Base-by-base conservation (phyloP, 2,797 vertebrate species). In the Pachyuromys duprasi region DNA sequence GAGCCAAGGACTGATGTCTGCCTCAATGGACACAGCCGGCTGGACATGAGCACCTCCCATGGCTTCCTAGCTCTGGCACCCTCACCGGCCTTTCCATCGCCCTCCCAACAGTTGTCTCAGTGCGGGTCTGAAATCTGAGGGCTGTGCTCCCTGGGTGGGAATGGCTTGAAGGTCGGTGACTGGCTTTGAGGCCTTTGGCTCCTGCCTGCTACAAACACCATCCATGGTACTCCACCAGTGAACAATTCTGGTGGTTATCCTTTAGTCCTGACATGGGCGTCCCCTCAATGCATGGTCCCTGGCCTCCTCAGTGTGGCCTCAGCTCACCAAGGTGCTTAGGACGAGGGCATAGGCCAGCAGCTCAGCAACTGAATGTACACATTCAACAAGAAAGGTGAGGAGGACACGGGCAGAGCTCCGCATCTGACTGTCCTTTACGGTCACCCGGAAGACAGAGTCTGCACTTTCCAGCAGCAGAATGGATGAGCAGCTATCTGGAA, bases 381-480 rank as follows among this genome's bases (percentile, higher is more conserved):
- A 18, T 24, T 5, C 39, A 76, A 60, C 31, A 18, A 1, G 5
- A 22, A 81, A 53, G 39, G 31, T 36, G 22, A 24, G 9, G 22
- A 24, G 9, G 45, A 20, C 28, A 45, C 36, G 17, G 15, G 53
- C 31, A 4, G 69, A 60, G 15, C 57, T 12, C 5, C 24, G n/a
- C 74, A 67, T 0, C 22, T 17, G 4, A 31, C n/a, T 18, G 6
- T 7, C 17, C 9, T 39, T 42, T 31, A 49, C 3, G 5, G n/a
- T 26, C 36, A 63, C 49, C 60, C 18, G 11, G 28, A 90, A 84
- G n/a, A 18, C 0, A 3, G 69, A 90, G 53, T 42, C 1, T 11
- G 49, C 0, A 0, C 22, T 42, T 39, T 4, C 1, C 3, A 0
- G 0, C 0, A 0, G 57, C 17, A 12, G 20, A 80, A 31, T 0